Percentiles rank a stretch among this genome's conserved stretches.
phyloP scores from a whole-genome alignment of 2,797 vertebrate species.

The Syngnathus rostellatus region DNA sequence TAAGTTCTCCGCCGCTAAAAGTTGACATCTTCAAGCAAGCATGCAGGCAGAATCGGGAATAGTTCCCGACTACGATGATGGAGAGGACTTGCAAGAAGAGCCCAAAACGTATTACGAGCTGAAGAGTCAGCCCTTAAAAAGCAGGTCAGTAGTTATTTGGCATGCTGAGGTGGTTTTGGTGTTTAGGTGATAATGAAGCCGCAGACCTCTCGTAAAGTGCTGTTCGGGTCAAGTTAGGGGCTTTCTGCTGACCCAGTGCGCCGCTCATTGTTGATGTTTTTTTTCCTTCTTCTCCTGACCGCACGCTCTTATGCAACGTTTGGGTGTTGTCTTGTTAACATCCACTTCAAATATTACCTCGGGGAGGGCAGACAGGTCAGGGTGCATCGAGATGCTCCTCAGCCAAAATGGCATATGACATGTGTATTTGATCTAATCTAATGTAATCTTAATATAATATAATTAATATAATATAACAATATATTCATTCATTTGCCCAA shows the following conservation, averaged over 20 bases:
- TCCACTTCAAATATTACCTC: constrained; percentile 64
- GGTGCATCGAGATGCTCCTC: constrained; percentile 28
- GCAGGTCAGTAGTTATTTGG: constrained; percentile 83
- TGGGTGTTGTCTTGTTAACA: constrained; percentile 71
- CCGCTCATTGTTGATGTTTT: constrained; percentile 2
- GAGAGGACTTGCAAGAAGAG: constrained; percentile 90
- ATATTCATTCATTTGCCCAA: no score
- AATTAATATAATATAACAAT: no score
- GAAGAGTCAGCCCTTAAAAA: constrained; percentile 91
- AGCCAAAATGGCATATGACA: constrained; percentile 1
- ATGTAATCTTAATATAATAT: no score
- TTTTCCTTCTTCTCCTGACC: constrained; percentile 11
- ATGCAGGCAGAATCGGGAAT: constrained; percentile 97
- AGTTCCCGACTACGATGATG: constrained; percentile 91
- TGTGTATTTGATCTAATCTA: no score
- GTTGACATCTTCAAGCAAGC: constrained; percentile 60
- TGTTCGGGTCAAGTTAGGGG: neutral
- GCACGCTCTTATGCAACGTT: constrained; percentile 64
- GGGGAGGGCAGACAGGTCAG: constrained; percentile 31
- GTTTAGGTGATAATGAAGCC: constrained; percentile 8
- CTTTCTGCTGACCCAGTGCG: neutral
- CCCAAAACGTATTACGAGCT: constrained; percentile 96
- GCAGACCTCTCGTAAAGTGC: neutral
- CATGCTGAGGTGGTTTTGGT: constrained; percentile 42
- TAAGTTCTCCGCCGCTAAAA: constrained; percentile 26